A percentile compares a stretch with the other conserved stretches of the same genome.
Evolutionary conservation across 2,113 vertebrate genomes (phyloP).

Genomic region (Egretta garzetta): DNA sequence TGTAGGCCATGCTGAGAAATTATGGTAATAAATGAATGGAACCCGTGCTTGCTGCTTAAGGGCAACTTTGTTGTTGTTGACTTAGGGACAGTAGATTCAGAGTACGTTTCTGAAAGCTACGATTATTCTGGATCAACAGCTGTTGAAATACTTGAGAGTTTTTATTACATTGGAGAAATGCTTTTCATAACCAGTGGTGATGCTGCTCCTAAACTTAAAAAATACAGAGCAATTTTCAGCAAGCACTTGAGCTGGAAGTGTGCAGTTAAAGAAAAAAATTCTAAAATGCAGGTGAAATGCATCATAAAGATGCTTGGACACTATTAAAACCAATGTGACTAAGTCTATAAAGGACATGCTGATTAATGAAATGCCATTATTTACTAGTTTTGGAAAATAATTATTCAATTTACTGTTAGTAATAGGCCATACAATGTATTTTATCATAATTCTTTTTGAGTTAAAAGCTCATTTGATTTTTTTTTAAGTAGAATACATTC

Average conservation of each 20-base stretch:
- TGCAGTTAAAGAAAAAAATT: not conserved
- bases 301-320: not conserved
- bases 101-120: not conserved
- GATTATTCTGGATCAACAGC: not conserved
- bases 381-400: not conserved
- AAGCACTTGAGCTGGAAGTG: not conserved
- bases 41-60: not conserved
- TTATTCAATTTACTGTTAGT: not conserved
- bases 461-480: not conserved
- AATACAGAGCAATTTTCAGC: not conserved
- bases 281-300: not conserved
- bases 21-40: not conserved
- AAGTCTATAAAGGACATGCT: not conserved
- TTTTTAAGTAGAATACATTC: not conserved
- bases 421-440: not conserved
- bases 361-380: not conserved
- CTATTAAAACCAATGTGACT: not conserved
- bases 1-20: not conserved
- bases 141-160: not conserved
- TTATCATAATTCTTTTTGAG: not conserved
- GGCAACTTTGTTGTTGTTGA: not conserved
- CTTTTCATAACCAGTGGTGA: not conserved
- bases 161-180: not conserved
- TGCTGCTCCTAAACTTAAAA: not conserved
- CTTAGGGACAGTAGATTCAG: not conserved